Evolutionary conservation across 2,797 vertebrate genomes (phyloP).

Genomic region (Falco biarmicus): DNA sequence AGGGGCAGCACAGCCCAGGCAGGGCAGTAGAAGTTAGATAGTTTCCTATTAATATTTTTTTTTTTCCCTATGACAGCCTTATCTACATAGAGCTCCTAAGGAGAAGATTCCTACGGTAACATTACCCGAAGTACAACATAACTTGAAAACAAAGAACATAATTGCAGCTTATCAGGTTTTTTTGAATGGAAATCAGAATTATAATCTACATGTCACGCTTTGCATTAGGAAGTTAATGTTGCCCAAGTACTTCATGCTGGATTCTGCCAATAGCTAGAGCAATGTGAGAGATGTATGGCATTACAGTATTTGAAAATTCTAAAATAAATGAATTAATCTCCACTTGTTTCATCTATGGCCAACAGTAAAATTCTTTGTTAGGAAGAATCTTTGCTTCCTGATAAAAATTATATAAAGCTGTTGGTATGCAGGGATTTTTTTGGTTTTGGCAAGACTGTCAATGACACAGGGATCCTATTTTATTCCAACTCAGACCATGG

Average conservation of each 20-base stretch:
- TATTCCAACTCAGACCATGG: not conserved
- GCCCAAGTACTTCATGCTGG: not conserved
- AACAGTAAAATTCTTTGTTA: not conserved
- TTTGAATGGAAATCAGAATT: slow-evolving; percentile 11
- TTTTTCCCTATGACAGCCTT: not conserved
- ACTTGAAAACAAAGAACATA: slow-evolving; percentile 3
- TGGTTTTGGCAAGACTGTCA: not conserved
- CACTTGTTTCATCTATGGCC: not conserved
- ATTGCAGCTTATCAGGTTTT: not conserved
- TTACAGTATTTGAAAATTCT: not conserved
- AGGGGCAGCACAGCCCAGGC: not conserved
- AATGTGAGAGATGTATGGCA: not conserved
- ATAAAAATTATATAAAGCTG: not conserved
- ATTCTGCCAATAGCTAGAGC: not conserved
- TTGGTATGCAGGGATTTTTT: not conserved
- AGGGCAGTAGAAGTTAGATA: not conserved
- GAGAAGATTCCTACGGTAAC: not conserved
- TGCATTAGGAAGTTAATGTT: not conserved
- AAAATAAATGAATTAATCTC: not conserved
- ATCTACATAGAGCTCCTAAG: not conserved
- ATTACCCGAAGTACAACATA: not conserved
- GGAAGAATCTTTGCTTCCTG: not conserved
- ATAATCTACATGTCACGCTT: not conserved
- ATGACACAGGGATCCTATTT: not conserved
- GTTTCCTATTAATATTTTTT: not conserved